A percentile compares a stretch with the other conserved stretches of the same genome.
Conservation (phyloP, 2,888 invertebrate genomes). For the Xylota segnis region DNA sequence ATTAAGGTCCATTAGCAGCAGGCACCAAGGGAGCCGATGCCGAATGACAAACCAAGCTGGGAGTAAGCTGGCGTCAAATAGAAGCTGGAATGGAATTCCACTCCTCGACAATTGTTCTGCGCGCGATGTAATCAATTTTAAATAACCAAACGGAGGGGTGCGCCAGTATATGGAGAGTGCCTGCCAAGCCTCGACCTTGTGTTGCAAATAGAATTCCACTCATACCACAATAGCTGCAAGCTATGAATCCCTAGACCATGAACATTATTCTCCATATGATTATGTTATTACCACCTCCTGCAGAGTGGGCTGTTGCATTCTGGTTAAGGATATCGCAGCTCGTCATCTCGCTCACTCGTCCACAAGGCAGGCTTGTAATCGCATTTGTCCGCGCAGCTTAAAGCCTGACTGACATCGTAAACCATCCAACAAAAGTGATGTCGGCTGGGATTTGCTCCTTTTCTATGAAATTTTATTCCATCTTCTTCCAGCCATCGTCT, state of each 20-base stretch:
- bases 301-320: constrained; percentile 5
- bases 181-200: constrained; percentile 49
- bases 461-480: constrained; percentile 26
- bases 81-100: constrained; percentile 52
- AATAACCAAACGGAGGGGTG: constrained; percentile 39
- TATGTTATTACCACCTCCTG: constrained; percentile 57
- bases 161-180: too few species aligned
- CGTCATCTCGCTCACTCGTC: constrained; percentile 26
- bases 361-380: constrained; percentile 36
- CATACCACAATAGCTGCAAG: constrained; percentile 16
- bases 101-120: constrained; percentile 47
- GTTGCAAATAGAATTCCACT: constrained; percentile 27
- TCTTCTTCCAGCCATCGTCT: constrained; percentile 11
- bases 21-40: constrained; percentile 1
- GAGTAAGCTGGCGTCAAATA: constrained; percentile 23
- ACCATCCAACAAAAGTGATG: constrained; percentile 39
- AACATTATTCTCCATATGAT: constrained; percentile 51
- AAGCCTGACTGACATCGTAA: constrained; percentile 48
- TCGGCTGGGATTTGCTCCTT: constrained; percentile 36
- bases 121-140: constrained; percentile 58
- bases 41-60: constrained; percentile 39
- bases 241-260: constrained; percentile 23
- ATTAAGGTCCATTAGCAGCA: constrained; percentile 45
- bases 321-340: constrained; percentile 37
- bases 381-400: constrained; percentile 47